These are phyloP conservation scores for Hemibagrus guttatus DNA, from an alignment of 2,797 vertebrate genomes.

Conservation along the genomic window DNA sequence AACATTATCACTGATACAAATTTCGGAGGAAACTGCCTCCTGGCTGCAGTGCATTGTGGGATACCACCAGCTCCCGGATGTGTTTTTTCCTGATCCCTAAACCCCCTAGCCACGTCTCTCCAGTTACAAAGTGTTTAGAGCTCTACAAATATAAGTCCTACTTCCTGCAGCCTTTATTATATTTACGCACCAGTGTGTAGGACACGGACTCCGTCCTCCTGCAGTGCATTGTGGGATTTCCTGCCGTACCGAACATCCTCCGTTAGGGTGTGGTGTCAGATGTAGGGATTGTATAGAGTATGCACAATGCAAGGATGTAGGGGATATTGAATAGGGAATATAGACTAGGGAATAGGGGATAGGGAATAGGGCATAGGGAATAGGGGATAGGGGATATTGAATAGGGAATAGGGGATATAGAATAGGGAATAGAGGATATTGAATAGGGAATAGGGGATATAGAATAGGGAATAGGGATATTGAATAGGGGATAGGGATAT, in stretches of 20 bases:
- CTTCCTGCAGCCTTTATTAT: not conserved
- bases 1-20: not conserved
- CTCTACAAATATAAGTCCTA: not conserved
- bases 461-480: too few relatives aligned
- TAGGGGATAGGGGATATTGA: too few relatives aligned
- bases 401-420: too few relatives aligned
- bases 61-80: not conserved
- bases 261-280: not conserved
- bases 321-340: not conserved
- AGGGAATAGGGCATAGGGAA: too few relatives aligned
- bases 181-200: not conserved
- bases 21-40: not conserved
- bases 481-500: too few relatives aligned
- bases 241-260: not conserved
- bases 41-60: not conserved
- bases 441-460: too few relatives aligned
- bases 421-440: too few relatives aligned
- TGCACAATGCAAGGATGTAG: too few relatives aligned
- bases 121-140: not conserved
- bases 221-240: conserved; percentile 24
- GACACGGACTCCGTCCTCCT: not conserved
- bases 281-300: not conserved
- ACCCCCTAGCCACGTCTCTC: not conserved
- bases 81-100: not conserved
- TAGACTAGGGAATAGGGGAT: too few relatives aligned